Conservation (phyloP, 2,888 invertebrate genomes). For the Netelia virgata region DNA sequence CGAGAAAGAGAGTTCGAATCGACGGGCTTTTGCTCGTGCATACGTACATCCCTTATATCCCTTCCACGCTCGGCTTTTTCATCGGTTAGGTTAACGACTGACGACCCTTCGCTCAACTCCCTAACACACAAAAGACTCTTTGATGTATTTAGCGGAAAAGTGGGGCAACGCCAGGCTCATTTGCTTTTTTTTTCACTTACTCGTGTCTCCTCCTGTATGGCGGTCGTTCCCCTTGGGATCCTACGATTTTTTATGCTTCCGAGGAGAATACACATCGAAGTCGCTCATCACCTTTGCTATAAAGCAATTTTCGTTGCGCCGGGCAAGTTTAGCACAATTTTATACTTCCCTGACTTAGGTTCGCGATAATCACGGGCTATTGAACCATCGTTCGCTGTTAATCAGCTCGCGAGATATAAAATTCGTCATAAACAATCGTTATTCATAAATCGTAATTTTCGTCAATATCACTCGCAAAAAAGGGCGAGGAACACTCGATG, state of each 20-base stretch:
- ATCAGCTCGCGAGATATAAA: neutral
- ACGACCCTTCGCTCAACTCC: slow-evolving; percentile 17
- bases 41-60: slow-evolving; percentile 11
- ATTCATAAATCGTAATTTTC: neutral
- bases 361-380: neutral
- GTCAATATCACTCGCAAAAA: neutral
- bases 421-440: neutral
- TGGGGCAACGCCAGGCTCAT: neutral
- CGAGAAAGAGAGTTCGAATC: slow-evolving; percentile 50
- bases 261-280: neutral
- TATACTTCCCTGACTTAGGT: neutral
- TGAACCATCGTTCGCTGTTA: neutral
- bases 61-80: slow-evolving; percentile 36
- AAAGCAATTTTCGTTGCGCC: neutral
- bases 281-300: neutral
- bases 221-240: neutral
- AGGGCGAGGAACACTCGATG: no score
- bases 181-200: slow-evolving; percentile 14
- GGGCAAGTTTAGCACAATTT: neutral
- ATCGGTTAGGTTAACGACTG: slow-evolving; percentile 46
- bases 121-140: slow-evolving; percentile 27
- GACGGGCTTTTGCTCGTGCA: slow-evolving; percentile 20
- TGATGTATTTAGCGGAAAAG: slow-evolving; percentile 46
- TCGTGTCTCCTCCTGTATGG: neutral
- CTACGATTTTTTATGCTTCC: neutral